Base-by-base conservation (phyloP, 2,888 invertebrate species). In the Drosophila robusta region DNA sequence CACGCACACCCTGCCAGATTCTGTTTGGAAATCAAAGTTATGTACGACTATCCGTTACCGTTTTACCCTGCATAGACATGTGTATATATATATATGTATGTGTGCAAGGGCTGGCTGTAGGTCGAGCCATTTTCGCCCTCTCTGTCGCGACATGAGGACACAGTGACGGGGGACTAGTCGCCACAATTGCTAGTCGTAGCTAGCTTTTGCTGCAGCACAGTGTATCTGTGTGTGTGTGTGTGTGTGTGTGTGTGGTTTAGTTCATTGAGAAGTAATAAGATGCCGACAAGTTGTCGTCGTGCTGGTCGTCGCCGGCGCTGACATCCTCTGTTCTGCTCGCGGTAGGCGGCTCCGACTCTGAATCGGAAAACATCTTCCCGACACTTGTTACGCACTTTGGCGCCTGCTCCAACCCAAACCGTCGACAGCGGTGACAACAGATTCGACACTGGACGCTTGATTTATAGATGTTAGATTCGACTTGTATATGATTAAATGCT, bases 361-460 rank as follows among this genome's bases (percentile, higher is more conserved):
- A 69, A 77, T 79, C 70, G 77, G 56, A 78, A 78, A 85, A 78
- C 85, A 85, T 85, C 80, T 78, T 79, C 71, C 65, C 89, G 88
- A 89, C 89, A 88, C 90, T 88, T 88, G 88, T 88, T 90, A 90
- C 87, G 77, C 90, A 78, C 79, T 29, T 29, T 29, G 29, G 29
- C 29, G 29, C 29, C 29, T 29, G 8, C 29, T 29, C 29, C 29
- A 29, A 29, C 29, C 3, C 9, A 29, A 29, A 29, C 3, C 29
- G 29, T 8, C 29, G 29, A 29, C 29, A 29, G 29, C 29, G 29
- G 3, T 29, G 29, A 29, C 29, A 29, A 9, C 29, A 29, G 29
- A 8, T 29, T 29, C 29, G 29, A 29, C 29, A 29, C 29, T 29
- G 29, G 29, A 3, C 29, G 29, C 29, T 29, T 29, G 29, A 29